These are phyloP conservation scores for Goniozus legneri DNA, from an alignment of 1,140 invertebrate genomes.

Conservation along the genomic window DNA sequence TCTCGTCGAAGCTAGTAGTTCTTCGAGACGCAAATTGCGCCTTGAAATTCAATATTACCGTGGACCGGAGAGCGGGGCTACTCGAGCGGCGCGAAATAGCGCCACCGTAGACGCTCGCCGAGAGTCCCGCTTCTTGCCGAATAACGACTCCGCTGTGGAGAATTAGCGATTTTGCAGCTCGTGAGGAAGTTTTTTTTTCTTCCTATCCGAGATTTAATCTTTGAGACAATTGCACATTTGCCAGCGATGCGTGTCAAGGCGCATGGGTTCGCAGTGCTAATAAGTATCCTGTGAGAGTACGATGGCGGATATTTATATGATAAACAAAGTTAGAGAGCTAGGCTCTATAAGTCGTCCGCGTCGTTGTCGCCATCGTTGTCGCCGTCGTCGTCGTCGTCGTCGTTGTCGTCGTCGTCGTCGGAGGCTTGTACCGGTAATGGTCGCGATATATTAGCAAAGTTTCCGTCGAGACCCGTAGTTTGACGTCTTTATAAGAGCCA, in stretches of 20 bases:
- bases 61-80: slow-evolving; percentile 11
- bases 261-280: not conserved
- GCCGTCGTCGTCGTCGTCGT: not conserved
- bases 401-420: slow-evolving; percentile 21
- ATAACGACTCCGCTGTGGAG: no score
- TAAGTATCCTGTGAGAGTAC: not conserved
- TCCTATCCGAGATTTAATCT: no score
- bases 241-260: not conserved
- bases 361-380: slow-evolving; percentile 7
- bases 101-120: no score
- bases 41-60: slow-evolving; percentile 31
- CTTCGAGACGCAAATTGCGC: slow-evolving; percentile 26
- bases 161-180: no score
- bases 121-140: no score
- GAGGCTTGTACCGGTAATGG: slow-evolving; percentile 45
- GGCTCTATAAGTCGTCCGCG: slow-evolving; percentile 13
- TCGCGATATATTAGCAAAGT: slow-evolving; percentile 46
- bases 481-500: slow-evolving; percentile 46
- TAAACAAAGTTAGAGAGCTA: slow-evolving; percentile 44
- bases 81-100: no score
- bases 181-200: no score
- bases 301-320: slow-evolving; percentile 40
- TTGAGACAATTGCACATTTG: not conserved
- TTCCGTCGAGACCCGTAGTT: slow-evolving; percentile 39
- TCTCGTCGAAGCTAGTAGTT: no score